Base-by-base conservation (phyloP, 2,797 vertebrate genomes). In the Parauchenoglanis punctatus region DNA sequence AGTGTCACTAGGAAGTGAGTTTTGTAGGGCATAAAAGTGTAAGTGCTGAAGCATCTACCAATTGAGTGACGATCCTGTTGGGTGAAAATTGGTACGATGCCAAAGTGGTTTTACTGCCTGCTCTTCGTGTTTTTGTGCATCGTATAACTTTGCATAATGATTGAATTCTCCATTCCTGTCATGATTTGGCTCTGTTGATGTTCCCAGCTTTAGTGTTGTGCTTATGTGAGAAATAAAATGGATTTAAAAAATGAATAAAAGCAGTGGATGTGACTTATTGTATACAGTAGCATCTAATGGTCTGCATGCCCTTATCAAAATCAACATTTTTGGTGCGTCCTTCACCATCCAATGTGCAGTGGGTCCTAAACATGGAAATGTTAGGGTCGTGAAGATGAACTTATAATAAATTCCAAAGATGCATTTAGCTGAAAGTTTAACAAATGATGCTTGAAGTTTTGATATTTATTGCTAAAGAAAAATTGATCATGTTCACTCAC, bases 151-250 rank as follows among this genome's bases (percentile, higher is more conserved):
- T 68, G 81, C 46, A 15, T 83, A 54, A 46, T 54, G 28, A 63
- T 63, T 5, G 12, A 63, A 81, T 54, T 82, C 25, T 54, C 63
- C n/a, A 68, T 44, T 40, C 63, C 1, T 31, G 20, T 83, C 81
- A 35, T 68, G n/a, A 28, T 68, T 83, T 68, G 63, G n/a, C 46
- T 83, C 63, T 61, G 56, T 81, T 31, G 63, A 54, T 63, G 76
- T 84, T 63, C 61, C 78, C n/a, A 77, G 73, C 25, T 85, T 63
- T 58, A 70, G 81, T 83, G 63, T 83, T 65, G 61, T 49, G 40
- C 81, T 83, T 83, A 81, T 17, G 46, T 83, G 81, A 83, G 70
- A 83, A 83, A 83, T 83, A 83, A 83, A 83, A 67, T 80, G 1
- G 54, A 80, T 65, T 82, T 20, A 18, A 67, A 52, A n/a, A 63